Evolutionary conservation across 2,113 vertebrate species (phyloP), one percentile per base, ranked within the genome.

Genomic region (Archocentrus centrarchus): DNA sequence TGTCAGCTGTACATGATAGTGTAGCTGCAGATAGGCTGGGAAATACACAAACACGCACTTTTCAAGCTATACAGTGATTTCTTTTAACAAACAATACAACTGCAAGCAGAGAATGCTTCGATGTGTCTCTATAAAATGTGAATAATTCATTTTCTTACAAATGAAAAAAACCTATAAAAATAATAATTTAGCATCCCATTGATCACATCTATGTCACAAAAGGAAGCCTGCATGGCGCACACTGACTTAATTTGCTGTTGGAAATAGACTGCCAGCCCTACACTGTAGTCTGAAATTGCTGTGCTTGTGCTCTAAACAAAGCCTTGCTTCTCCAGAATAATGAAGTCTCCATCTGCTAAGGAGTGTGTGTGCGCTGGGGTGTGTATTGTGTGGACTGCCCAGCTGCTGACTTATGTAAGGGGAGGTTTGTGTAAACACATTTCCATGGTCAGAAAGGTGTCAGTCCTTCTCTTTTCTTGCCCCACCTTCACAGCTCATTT

Each of bases 401-500:
- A 89, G 84, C 87, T 91, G 91, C 86, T 77, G 64, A 62, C 58
- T 93, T 92, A 86, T 41, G 66, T 91, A 89, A 88, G 75, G 47
- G 24, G 55, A 66, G 73, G 80, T 85, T 77, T 81, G 75, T 88
- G 84, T 91, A 88, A 93, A 94, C 85, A 89, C 80, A 76, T 83
- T 82, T 93, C 60, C 55, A 17, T 63, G 81, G 79, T 91, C 77
- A 86, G 83, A 87, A 86, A 88, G 77, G 91, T 92, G 90, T 92
- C 83, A 81, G 61, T 87, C 86, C 77, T 59, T 82, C 79, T 89
- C 63, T 91, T 89, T 90, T 85, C 82, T 78, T 68, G 59, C 77
- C 53, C 93, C 91, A 83, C 89, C 92, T 94, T 94, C 92, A 93
- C 90, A 90, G 86, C 84, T 93, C 88, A 93, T 89, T 93, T 88